Evolutionary conservation across 2,888 invertebrate species (phyloP), one percentile per base, ranked within the genome.

Genomic region (Pimpla rufipes): DNA sequence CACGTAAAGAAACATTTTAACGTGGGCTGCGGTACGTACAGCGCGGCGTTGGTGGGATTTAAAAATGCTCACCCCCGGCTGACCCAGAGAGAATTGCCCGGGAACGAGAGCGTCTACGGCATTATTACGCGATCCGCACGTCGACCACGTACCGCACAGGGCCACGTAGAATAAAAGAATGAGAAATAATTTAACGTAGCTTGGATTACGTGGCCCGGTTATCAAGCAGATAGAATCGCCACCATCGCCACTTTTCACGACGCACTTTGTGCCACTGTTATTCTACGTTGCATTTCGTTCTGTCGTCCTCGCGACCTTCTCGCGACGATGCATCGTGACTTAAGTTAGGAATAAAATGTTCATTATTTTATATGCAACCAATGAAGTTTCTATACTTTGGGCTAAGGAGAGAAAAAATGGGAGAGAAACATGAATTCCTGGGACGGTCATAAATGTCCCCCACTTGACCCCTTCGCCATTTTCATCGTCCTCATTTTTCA

Each of bases 101-200:
- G 74, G 57, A 57, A 45, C 40, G 57, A 64, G 47, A 64, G 47
- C 35, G 42, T 55, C 37, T 52, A 75, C 62, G 68, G 78, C 78
- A 59, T 74, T 82, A 78, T 82, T 78, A 82, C 78, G 81, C 52
- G 62, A 68, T 68, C 68, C 68, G 67, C 55, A 67, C n/a, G 52
- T 55, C 47, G 45, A 57, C 73, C 78, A 82, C 79, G 82, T 82
- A 79, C 64, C 68, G 45, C 67, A 42, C n/a, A n/a, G n/a, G 11
- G 23, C 67, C 50, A 75, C 42, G 52, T 35, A 45, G 42, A 70
- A 82, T 75, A 70, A 82, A 79, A 82, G 82, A 79, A 82, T 71
- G 64, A 70, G 79, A 75, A 79, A 79, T 82, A 82, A 82, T 82
- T 82, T 70, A 74, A 75, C 79, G 64, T 66, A 42, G 78, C 70